These are phyloP conservation scores for Haliclona indistincta DNA, from an alignment of 37 sponge, comb jelly and placozoan species.

Conservation along the genomic window DNA sequence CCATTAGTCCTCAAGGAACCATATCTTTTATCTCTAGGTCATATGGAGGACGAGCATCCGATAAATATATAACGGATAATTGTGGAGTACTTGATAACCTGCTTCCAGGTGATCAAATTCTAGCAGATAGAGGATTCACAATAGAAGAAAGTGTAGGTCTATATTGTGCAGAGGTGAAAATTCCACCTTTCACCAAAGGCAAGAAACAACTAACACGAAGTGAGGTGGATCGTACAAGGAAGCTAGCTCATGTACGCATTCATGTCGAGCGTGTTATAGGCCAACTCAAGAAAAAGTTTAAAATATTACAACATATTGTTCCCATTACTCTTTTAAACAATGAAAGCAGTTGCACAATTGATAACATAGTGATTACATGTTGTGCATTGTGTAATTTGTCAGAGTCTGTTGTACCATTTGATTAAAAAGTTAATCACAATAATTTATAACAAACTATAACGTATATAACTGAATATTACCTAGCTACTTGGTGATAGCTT, in stretches of 20 bases:
- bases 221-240: constrained; percentile 20
- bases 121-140: constrained; percentile 55
- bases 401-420: constrained; percentile 24
- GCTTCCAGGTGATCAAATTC: constrained; percentile 32
- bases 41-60: constrained; percentile 43
- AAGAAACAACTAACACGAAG: constrained; percentile 29
- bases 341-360: neutral
- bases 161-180: constrained; percentile 44
- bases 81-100: constrained; percentile 7
- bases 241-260: constrained; percentile 27
- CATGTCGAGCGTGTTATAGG: constrained; percentile 51
- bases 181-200: constrained; percentile 41
- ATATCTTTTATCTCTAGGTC: constrained; percentile 18
- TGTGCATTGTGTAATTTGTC: constrained; percentile 36
- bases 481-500: too few relatives aligned
- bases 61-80: constrained; percentile 26
- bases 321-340: neutral
- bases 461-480: too few relatives aligned
- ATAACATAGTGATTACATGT: constrained; percentile 32
- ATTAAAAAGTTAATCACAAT: neutral
- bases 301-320: constrained; percentile 22
- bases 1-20: constrained; percentile 19
- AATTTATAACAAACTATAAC: too few relatives aligned
- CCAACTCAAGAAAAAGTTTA: constrained; percentile 36
- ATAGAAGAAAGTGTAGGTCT: constrained; percentile 38